Percentiles rank a stretch among this genome's conserved stretches.
These are phyloP conservation scores for Tanaodytes sp. DNA, from an alignment of 2,888 invertebrate genomes.

Conservation along the genomic window DNA sequence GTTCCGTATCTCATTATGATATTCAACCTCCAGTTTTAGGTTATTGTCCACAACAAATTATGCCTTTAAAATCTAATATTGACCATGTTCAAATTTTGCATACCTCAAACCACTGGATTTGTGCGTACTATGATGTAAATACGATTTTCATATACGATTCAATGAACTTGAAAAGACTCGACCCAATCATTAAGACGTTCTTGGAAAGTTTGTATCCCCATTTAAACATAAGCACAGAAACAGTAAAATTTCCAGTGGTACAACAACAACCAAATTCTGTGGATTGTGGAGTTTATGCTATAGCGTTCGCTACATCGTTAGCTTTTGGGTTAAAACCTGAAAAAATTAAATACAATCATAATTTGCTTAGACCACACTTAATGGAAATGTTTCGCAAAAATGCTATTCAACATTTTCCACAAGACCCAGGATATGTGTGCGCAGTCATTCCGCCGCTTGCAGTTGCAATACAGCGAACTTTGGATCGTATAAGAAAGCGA, in stretches of 20 bases:
- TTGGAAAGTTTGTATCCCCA: slow-evolving; percentile 2
- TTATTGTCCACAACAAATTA: slow-evolving; percentile 1
- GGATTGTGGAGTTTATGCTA: too few relatives aligned
- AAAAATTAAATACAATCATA: too few relatives aligned
- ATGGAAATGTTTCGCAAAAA: background rate
- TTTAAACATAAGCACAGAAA: background rate
- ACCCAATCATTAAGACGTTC: background rate
- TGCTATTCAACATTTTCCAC: slow-evolving; percentile 11
- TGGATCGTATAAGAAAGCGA: background rate
- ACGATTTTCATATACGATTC: slow-evolving; percentile 18
- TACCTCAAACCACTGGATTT: slow-evolving; percentile 3
- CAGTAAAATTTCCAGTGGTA: too few relatives aligned
- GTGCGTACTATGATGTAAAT: slow-evolving; percentile 1
- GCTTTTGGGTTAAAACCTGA: too few relatives aligned
- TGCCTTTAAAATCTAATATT: background rate
- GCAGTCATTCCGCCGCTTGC: background rate
- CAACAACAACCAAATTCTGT: too few relatives aligned
- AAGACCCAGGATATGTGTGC: background rate
- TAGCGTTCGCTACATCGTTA: too few relatives aligned
- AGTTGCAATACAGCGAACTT: background rate
- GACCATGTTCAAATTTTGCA: slow-evolving; percentile 10
- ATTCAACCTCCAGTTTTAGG: slow-evolving; percentile 7
- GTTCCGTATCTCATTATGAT: slow-evolving; percentile 4
- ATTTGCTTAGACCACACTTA: too few relatives aligned
- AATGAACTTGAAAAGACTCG: background rate